phyloP scores from a whole-genome alignment of 1,140 invertebrate species.

The Caerostris extrusa region DNA sequence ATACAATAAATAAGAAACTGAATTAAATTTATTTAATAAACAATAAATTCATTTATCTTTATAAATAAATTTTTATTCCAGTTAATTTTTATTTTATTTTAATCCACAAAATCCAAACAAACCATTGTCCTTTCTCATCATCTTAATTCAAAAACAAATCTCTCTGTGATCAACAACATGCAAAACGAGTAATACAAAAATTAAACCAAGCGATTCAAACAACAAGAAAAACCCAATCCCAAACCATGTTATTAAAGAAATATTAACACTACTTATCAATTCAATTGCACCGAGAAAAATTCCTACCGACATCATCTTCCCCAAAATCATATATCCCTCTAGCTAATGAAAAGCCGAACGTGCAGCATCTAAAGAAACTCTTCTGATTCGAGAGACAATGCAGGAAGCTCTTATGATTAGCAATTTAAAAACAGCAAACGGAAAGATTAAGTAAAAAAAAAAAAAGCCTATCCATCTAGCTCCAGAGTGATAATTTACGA shows the following conservation, averaged over 20 bases:
- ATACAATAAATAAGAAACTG: no score
- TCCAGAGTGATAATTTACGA: slow-evolving; percentile 34
- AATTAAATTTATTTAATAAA: no score
- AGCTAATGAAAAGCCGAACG: not conserved
- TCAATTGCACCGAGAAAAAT: not conserved
- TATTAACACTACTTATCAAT: not conserved
- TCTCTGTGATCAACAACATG: not conserved
- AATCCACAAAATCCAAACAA: no score
- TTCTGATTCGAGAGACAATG: not conserved
- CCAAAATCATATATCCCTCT: not conserved
- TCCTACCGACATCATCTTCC: not conserved
- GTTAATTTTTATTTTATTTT: no score
- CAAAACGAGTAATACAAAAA: not conserved
- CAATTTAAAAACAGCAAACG: slow-evolving; percentile 52
- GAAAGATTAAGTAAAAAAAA: not conserved
- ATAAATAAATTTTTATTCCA: no score
- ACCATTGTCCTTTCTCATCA: no score
- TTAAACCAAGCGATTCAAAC: not conserved
- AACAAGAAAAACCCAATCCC: not conserved
- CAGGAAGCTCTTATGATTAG: slow-evolving; percentile 16
- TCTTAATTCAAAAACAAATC: not conserved
- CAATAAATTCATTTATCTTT: no score
- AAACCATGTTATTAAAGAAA: not conserved
- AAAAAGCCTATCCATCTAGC: not conserved
- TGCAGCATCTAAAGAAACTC: not conserved